Percentiles rank a stretch among this genome's conserved stretches.
Conservation (phyloP, 2,888 invertebrate genomes). For the Trichogramma dendrolimi region DNA sequence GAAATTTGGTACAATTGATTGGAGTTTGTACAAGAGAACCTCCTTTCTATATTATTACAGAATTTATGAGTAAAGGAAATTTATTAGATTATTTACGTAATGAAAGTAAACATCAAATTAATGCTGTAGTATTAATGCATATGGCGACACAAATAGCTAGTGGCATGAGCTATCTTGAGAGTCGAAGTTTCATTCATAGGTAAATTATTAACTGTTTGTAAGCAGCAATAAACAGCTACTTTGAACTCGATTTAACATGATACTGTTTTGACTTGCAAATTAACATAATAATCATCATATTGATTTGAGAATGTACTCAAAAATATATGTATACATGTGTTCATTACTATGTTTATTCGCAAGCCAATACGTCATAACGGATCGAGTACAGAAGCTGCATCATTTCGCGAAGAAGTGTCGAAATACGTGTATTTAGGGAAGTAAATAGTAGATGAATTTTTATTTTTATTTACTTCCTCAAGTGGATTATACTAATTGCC, state of each 20-base stretch:
- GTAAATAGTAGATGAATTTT: background rate
- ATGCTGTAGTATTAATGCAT: slow-evolving; percentile 94
- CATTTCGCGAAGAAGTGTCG: no score
- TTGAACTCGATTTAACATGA: background rate
- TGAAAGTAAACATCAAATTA: slow-evolving; percentile 79
- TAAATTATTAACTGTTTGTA: slow-evolving; percentile 35
- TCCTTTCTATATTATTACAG: slow-evolving; percentile 98
- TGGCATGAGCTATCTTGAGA: slow-evolving; percentile 97
- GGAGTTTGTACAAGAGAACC: slow-evolving; percentile 98
- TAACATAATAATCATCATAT: no score
- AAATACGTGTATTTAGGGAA: no score
- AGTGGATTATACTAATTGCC: background rate
- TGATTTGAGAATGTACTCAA: background rate
- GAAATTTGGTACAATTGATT: slow-evolving; percentile 94
- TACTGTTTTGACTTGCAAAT: no score
- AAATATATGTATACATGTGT: background rate
- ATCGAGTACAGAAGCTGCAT: no score
- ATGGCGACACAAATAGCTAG: slow-evolving; percentile 99
- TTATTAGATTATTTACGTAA: slow-evolving; percentile 91
- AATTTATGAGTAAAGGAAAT: slow-evolving; percentile 99
- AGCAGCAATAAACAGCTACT: background rate
- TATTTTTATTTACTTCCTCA: background rate
- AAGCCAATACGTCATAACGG: background rate
- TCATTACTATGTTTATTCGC: background rate
- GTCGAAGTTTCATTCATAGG: slow-evolving; percentile 91